These are phyloP conservation scores for Antedon bifida DNA, from an alignment of 35 echinoderm and acorn worm species.

Conservation along the genomic window DNA sequence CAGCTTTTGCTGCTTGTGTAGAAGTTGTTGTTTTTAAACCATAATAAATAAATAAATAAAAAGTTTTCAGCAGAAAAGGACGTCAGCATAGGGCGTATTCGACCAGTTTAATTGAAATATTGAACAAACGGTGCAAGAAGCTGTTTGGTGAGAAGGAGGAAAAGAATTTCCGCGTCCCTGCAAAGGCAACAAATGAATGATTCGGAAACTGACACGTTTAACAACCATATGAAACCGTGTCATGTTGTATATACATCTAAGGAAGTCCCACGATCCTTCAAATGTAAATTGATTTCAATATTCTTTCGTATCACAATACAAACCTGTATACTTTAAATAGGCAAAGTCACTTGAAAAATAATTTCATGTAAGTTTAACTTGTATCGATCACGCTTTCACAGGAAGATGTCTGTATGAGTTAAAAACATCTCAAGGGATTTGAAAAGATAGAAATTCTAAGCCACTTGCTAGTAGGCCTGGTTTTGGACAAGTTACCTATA, in stretches of 20 bases:
- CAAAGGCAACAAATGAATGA: slow-evolving; percentile 5
- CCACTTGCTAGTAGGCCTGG: not conserved
- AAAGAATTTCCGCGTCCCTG: slow-evolving; percentile 22
- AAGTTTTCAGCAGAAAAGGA: slow-evolving; percentile 19
- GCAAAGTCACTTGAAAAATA: too few species aligned
- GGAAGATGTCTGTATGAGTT: not conserved
- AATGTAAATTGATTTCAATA: not conserved
- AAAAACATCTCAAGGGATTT: not conserved
- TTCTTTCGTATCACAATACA: too few species aligned
- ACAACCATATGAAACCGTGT: not conserved
- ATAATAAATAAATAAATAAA: too few species aligned
- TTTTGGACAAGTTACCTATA: not conserved
- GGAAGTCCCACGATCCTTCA: not conserved
- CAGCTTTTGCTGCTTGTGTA: too few species aligned
- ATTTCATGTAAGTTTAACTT: not conserved
- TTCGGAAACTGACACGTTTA: not conserved
- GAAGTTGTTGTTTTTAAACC: too few species aligned
- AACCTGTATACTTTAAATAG: too few species aligned
- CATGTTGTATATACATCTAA: not conserved
- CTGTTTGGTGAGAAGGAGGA: slow-evolving; percentile 29
- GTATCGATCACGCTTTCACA: not conserved
- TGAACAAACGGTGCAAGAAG: slow-evolving; percentile 26
- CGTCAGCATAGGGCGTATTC: slow-evolving; percentile 11
- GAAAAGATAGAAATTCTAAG: not conserved
- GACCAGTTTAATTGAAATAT: slow-evolving; percentile 18